Base-by-base conservation (phyloP, 2,888 invertebrate species). In the Metopia argyrocephala region DNA sequence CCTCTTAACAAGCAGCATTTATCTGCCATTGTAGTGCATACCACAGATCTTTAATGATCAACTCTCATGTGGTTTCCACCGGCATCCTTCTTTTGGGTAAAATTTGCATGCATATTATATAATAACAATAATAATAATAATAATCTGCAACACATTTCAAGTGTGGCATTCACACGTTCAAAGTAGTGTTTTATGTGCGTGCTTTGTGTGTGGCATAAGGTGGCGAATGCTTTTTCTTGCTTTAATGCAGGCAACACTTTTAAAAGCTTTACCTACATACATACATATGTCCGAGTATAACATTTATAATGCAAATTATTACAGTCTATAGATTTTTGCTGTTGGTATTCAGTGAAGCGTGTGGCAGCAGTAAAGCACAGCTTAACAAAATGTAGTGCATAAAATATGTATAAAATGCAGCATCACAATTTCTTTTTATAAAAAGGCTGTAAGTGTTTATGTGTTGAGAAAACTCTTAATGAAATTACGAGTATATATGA, bases 81-180 rank as follows among this genome's bases (percentile, higher is more conserved):
- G 38, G 20, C 18, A 21, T 9, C 21, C 5, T 18, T 0, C 5
- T 54, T 57, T 70, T 59, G 45, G 52, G 46, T 38, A 71, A 38
- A 52, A 73, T 54, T 68, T 76, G 48, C 69, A 52, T 68, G 65
- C 78, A 66, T 45, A 78, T 78, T 78, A 73, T 73, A 68, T 73
- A 78, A 78, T 78, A 73, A 73, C 73, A 61, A 76, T 62, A 76
- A 83, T 62, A 76, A 73, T 78, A 61, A 76, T 62, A 76, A 83
- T 62, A 76, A 83, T 83, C 79, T 83, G 84, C 84, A 83, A 84
- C 84, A 84, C 84, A 83, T 83, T 84, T 84, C 82, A 83, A 84
- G 84, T 84, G 84, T 80, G 83, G 80, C 61, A 82, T 84, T 84
- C 84, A 84, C 84, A 80, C 84, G 73, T 71, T 76, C 66, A 75